Conservation (phyloP, 2,888 invertebrate species). For the Sphaerophoria rueppellii region DNA sequence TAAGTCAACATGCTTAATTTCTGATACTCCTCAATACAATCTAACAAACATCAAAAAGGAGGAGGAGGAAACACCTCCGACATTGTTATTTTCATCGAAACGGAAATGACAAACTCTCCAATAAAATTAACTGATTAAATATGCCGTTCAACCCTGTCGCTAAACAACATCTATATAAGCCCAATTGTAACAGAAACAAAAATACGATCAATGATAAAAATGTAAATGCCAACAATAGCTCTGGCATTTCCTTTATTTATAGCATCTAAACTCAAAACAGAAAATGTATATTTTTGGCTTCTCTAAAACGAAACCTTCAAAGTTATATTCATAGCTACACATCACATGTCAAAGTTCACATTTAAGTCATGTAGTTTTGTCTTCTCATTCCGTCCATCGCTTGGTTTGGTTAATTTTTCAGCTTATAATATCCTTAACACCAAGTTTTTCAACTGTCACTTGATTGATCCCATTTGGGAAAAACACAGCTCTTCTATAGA, state of each 20-base stretch:
- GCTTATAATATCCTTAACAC: constrained; percentile 33
- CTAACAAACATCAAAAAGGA: too few relatives aligned
- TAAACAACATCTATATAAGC: too few relatives aligned
- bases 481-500: neutral
- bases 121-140: too few relatives aligned
- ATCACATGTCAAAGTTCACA: constrained; percentile 48
- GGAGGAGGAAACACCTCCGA: too few relatives aligned
- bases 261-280: neutral
- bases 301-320: neutral
- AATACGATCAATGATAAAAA: neutral
- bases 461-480: constrained; percentile 62
- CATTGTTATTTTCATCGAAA: too few relatives aligned
- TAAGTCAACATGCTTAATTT: too few relatives aligned
- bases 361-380: neutral
- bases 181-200: too few relatives aligned
- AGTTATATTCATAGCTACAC: constrained; percentile 21
- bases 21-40: too few relatives aligned
- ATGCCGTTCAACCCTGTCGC: too few relatives aligned
- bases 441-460: constrained; percentile 52
- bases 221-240: constrained; percentile 21
- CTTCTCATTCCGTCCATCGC: neutral
- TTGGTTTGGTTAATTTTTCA: constrained; percentile 7
- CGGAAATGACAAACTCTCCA: too few relatives aligned
- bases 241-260: neutral
- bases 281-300: constrained; percentile 3